Conservation (phyloP, 2,113 vertebrate species). For the Bufo gargarizans region DNA sequence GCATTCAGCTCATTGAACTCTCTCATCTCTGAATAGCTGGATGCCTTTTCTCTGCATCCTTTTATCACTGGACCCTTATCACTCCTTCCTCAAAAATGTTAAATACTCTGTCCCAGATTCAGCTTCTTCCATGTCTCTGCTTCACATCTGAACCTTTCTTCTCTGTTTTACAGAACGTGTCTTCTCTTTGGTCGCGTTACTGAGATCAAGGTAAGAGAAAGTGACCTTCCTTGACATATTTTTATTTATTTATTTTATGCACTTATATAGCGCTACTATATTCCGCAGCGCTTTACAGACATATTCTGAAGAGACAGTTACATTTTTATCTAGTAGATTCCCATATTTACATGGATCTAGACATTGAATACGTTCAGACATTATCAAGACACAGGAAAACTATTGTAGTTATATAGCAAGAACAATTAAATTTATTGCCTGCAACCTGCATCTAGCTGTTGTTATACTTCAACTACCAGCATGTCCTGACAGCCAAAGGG, state of each 20-base stretch:
- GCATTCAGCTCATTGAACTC: neutral
- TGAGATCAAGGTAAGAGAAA: constrained; percentile 33
- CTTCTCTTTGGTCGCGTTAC: neutral
- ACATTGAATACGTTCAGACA: neutral
- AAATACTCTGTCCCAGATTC: neutral
- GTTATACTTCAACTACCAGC: neutral
- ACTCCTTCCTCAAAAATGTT: neutral
- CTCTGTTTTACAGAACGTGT: constrained; percentile 15
- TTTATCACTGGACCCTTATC: constrained; percentile 28
- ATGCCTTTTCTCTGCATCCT: neutral
- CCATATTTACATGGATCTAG: too few species aligned
- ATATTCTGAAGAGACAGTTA: too few species aligned
- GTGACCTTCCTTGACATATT: neutral
- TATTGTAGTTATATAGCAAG: neutral
- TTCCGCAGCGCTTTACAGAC: too few species aligned
- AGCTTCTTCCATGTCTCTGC: neutral
- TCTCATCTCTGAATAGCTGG: constrained; percentile 45
- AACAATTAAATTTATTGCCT: neutral
- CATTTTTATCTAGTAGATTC: neutral
- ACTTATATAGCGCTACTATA: too few species aligned
- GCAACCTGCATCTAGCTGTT: neutral
- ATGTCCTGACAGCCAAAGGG: neutral
- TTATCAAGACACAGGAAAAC: neutral
- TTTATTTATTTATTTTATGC: too few species aligned
- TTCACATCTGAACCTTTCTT: neutral